phyloP scores from a whole-genome alignment of 2,888 invertebrate species.

The Pseudolycoriella hygida region DNA sequence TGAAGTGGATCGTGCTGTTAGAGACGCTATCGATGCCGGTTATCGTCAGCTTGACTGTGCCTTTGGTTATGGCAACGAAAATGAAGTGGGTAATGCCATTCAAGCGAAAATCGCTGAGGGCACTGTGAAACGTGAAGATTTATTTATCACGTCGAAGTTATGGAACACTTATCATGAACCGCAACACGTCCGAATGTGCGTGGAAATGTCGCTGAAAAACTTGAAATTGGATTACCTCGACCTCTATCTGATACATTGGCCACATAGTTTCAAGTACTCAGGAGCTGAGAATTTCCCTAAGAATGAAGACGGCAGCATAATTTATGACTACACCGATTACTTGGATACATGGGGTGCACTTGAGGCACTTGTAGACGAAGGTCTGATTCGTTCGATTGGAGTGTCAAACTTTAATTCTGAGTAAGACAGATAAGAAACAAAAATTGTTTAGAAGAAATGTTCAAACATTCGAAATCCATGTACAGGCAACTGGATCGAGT shows the following conservation, averaged over 20 bases:
- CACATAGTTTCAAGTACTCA: slow-evolving; percentile 43
- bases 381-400: slow-evolving; percentile 22
- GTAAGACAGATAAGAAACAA: too few species aligned
- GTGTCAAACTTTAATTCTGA: slow-evolving; percentile 41
- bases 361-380: slow-evolving; percentile 45
- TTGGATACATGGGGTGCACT: slow-evolving; percentile 33
- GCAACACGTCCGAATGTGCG: slow-evolving; percentile 23
- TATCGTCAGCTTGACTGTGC: slow-evolving; percentile 24
- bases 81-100: background rate
- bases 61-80: background rate
- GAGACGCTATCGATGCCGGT: background rate
- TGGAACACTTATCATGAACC: slow-evolving; percentile 43
- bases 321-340: slow-evolving; percentile 40
- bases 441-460: too few species aligned
- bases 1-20: background rate
- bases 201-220: slow-evolving; percentile 42
- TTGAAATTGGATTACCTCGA: slow-evolving; percentile 37
- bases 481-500: slow-evolving; percentile 42
- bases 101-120: background rate
- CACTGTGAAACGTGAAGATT: slow-evolving; percentile 30
- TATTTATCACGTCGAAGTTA: slow-evolving; percentile 51
- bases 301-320: slow-evolving; percentile 30
- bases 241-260: slow-evolving; percentile 74
- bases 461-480: too few species aligned
- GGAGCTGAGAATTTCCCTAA: slow-evolving; percentile 33